A percentile compares a stretch with the other conserved stretches of the same genome.
phyloP scores from a whole-genome alignment of 2,113 vertebrate genomes.

The Psophia crepitans region DNA sequence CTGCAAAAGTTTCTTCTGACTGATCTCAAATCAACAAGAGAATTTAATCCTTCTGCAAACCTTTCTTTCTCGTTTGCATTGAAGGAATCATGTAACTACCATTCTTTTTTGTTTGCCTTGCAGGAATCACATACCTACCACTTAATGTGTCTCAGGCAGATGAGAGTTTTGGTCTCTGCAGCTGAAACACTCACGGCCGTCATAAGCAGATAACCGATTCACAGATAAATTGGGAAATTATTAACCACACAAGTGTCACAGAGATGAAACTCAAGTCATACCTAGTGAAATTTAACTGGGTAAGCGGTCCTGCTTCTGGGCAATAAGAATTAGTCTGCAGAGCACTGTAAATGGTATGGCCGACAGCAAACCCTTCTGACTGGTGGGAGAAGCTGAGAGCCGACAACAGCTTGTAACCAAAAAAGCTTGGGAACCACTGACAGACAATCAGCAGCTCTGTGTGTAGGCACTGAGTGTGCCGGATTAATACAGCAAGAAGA shows the following conservation, averaged over 20 bases:
- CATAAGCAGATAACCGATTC: not conserved
- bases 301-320: not conserved
- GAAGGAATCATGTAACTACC: not conserved
- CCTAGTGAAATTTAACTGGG: not conserved
- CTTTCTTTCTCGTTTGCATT: not conserved
- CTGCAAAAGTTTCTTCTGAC: not conserved
- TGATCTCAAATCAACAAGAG: not conserved
- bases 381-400: not conserved
- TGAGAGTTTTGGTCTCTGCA: not conserved
- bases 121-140: not conserved
- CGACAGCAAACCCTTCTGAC: not conserved
- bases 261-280: not conserved
- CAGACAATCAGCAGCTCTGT: not conserved
- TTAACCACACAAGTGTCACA: not conserved
- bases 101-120: not conserved
- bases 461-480: not conserved
- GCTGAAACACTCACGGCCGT: not conserved
- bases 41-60: not conserved
- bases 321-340: not conserved
- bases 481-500: not conserved
- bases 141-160: not conserved
- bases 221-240: not conserved
- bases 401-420: not conserved
- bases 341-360: not conserved
- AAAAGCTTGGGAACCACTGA: not conserved